Base-by-base conservation (phyloP, 1,140 invertebrate species). In the Heliconius hewitsoni region DNA sequence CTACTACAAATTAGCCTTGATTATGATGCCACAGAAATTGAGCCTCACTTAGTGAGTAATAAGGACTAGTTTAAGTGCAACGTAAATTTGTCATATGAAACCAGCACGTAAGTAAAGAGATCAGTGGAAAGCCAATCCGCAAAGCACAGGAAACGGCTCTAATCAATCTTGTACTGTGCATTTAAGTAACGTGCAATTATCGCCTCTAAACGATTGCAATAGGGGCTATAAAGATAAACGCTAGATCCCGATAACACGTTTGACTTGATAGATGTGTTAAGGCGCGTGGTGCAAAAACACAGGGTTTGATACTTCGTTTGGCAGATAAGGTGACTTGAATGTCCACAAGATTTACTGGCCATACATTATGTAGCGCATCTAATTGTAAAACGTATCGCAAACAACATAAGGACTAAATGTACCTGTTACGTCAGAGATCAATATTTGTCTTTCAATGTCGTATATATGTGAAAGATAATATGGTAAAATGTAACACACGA, bases 111-210 rank as follows among this genome's bases (percentile, higher is more conserved):
- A 86, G 85, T 85, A 88, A 88, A 86, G 82, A 89, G 87, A 87
- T 85, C 86, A 87, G 82, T 89, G 85, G 88, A 91, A 91, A 91
- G 89, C 83, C 86, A 81, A 85, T 87, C 84, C 83, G 83, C 74
- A 84, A 83, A 81, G 82, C 79, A 84, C 83, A 91, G 88, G 87
- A 90, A 91, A 87, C 86, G 83, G 70, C 82, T 83, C 77, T 85
- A 83, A 91, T 89, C 83, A 88, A 87, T 87, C 85, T 88, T 86
- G 78, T 77, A 78, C 77, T 80, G 76, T 80, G 50, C 82, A 80
- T 66, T 72, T 72, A 80, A 71, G 76, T 80, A 74, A 84, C 84
- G 82, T 80, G 81, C 81, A 74, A 86, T 86, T 87, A 85, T 86
- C 81, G 46, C 77, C 85, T 77, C 71, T 84, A 88, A 84, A 27